Conservation (phyloP, 2,888 invertebrate genomes). For the Hesperia comma region DNA sequence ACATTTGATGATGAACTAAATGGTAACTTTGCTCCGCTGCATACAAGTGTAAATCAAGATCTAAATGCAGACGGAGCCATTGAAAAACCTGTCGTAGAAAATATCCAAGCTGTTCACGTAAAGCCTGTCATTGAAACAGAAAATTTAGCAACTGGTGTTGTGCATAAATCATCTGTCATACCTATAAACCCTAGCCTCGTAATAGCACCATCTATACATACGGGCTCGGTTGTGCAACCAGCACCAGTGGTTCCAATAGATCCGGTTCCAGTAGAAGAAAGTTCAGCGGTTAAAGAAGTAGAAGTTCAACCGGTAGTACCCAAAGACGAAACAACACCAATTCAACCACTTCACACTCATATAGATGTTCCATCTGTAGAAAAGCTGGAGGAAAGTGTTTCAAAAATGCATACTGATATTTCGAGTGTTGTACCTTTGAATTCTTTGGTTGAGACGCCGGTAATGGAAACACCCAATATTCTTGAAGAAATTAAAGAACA, state of each 20-base stretch:
- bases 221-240: constrained; percentile 36
- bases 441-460: constrained; percentile 11
- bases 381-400: constrained; percentile 21
- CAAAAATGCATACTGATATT: constrained; percentile 31
- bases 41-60: constrained; percentile 23
- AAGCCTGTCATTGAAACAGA: constrained; percentile 23
- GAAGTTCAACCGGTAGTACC: constrained; percentile 26
- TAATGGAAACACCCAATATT: constrained; percentile 9
- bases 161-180: constrained; percentile 23
- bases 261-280: constrained; percentile 23
- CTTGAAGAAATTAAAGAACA: constrained; percentile 17
- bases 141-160: constrained; percentile 14
- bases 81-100: constrained; percentile 19
- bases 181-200: constrained; percentile 30
- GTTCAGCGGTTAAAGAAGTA: constrained; percentile 34
- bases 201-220: constrained; percentile 32
- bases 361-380: constrained; percentile 15
- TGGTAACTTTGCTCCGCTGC: constrained; percentile 10
- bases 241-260: constrained; percentile 16
- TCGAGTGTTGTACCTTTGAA: constrained; percentile 29
- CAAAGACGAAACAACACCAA: constrained; percentile 26
- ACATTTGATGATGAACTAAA: constrained; percentile 21
- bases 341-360: constrained; percentile 32
- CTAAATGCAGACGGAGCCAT: constrained; percentile 21
- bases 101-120: constrained; percentile 15